Evolutionary conservation across 2,113 vertebrate genomes (phyloP), one percentile per base, ranked within the genome.

Genomic region (Panthera uncia): DNA sequence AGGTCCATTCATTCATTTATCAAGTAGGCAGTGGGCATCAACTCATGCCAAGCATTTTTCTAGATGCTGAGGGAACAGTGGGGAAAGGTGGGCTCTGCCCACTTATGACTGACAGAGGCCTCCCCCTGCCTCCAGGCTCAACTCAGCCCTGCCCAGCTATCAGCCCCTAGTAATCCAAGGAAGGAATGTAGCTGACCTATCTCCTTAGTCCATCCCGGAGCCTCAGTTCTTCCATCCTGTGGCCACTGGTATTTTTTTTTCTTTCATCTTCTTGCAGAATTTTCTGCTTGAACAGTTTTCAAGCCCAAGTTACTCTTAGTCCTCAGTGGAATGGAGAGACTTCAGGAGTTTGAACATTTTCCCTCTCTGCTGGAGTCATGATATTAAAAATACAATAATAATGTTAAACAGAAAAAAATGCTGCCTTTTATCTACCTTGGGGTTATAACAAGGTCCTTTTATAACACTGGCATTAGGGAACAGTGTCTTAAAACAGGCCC

Each of bases 61-160:
- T 50, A 66, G 87, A n/a, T 80, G 31, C 36, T 33, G 2, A 45
- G 12, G 21, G 2, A 14, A 50, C 3, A 36, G 23, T 31, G n/a
- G 68, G 4, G 31, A 65, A 63, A 86, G 48, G 61, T 61, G 61
- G 48, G 45, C 25, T 74, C 41, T 82, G 50, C n/a, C 23, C 4
- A 0, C 33, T 84, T 18, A 0, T 0, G 19, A 41, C 86, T 38
- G 3, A 57, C 19, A 74, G 76, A 31, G 23, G 14, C 97, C 92
- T 97, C 81, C 97, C 95, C 91, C 94, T 90, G 18, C 80, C 52
- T 68, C 73, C 33, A 81, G 69, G 80, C 97, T 48, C 29, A 89
- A 65, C 80, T 88, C 19, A 66, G 96, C 50, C 98, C 97, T 98
- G 96, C 86, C 98, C 97, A 97, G 95, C 96, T 97, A 68, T 96